Base-by-base conservation (phyloP, 2,888 invertebrate genomes). In the Agrotis clavis region DNA sequence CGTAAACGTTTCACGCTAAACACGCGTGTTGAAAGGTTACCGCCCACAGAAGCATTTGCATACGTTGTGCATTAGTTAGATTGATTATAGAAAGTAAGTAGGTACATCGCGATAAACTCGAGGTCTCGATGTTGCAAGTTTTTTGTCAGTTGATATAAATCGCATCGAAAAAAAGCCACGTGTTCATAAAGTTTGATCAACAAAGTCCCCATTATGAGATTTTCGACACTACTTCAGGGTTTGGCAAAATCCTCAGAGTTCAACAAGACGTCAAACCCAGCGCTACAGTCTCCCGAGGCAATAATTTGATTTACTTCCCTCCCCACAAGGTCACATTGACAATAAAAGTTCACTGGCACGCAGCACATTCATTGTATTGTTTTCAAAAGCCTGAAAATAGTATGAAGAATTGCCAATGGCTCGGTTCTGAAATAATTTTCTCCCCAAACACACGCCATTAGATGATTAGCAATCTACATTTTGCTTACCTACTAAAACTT, bases 11-110 rank as follows among this genome's bases (percentile, higher is more conserved):
- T 83, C 81, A 72, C 71, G 65, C 59, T 69, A 59, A 68, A 74
- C 72, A 67, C 74, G 75, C 71, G 57, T 70, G 72, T 53, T 75
- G 74, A 87, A 88, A 88, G 88, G 87, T 89, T 83, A 74, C 80
- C 71, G 60, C 75, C 75, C 72, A 76, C 67, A 50, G 61, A 25
- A 48, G 54, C 45, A 64, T 81, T 69, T 64, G 64, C 74, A 77
- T 77, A 51, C 60, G 41, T 66, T 64, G 35, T 81, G 68, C 67
- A 77, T 56, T 67, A 71, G 19, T 65, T 57, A n/a, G 16, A 77
- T 57, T 53, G 16, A 75, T 50, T 53, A 50, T 53, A 73, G 53
- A 67, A 54, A 59, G 25, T 51, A 65, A n/a, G n/a, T n/a, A n/a
- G n/a, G n/a, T n/a, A n/a, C 56, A 30, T n/a, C 59, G 48, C 21